Evolutionary conservation across 1,140 invertebrate genomes (phyloP), one percentile per base, ranked within the genome.

Genomic region (Globodera rostochiensis): DNA sequence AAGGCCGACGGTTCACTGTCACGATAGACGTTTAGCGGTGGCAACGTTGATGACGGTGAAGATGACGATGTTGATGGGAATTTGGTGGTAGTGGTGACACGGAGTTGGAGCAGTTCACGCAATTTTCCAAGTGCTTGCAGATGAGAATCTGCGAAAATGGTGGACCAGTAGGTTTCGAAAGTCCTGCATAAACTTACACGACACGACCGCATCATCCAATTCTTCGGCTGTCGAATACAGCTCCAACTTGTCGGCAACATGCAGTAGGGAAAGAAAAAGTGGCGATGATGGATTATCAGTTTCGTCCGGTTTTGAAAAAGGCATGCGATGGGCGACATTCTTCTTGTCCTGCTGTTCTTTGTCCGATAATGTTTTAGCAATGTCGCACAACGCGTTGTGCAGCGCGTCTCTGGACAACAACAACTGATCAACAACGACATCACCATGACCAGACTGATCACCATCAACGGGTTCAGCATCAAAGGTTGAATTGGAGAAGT

Each of bases 1-100:
- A 94, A 93, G 91, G 97, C 94, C 0, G 92, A 90, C 0, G 95
- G 92, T 90, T 96, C 94, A 1, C 94, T 90, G 84, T 96, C 94
- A 84, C 93, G 93, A 89, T 99, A 98, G 87, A 97, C 95, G 90
- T 98, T 94, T 83, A 87, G 75, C 67, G 79, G 19, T 9, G 57
- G 25, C 46, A 46, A 11, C 57, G 57, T 0, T 19, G 57, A 13
- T 4, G 57, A 60, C 15, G 47, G 47, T 69, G 46, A 69, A 9
- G 49, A 60, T 15, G 25, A 13, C 11, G 21, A 19, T 19, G 15
- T 15, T 2, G 77, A 45, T 11, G 79, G 45, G 5, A 21, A 66
- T 53, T 46, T 13, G n/a, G 13, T n/a, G n/a, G 19, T 78, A n/a
- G 79, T n/a, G 0, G 36, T 0, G 8, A 19, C 36, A 25, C 47